Evolutionary conservation across 2,888 invertebrate genomes (phyloP), one percentile per base, ranked within the genome.

Genomic region (Leucophenga maculata): DNA sequence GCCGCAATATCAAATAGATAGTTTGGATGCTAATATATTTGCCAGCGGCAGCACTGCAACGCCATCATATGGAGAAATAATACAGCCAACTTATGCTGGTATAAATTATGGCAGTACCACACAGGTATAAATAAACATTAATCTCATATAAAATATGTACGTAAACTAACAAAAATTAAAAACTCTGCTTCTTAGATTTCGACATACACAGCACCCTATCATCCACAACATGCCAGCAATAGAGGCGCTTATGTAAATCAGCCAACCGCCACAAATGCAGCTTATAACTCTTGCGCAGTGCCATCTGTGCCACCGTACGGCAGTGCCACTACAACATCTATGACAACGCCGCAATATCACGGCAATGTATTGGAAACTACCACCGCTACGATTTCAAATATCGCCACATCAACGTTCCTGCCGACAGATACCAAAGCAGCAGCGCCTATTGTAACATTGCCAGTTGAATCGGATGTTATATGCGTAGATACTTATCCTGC

Each of bases 231-330:
- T n/a, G 55, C 59, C 6, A n/a, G 16, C 20, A 44, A 60, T 11
- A 18, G 16, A 54, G 13, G 31, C 31, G 26, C 60, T 46, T 82
- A 77, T 60, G n/a, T 32, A n/a, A 44, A 16, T 6, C 18, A 16
- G 55, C 39, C 66, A 20, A 16, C 39, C 60, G 13, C 60, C 18
- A 13, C 62, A 31, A 72, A 73, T 0, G 54, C 78, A 8, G 69
- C 78, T 22, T 86, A 76, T 16, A 86, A 85, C 60, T 86, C 86
- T 31, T 86, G 86, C 74, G 81, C 86, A 16, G 86, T 85, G 69
- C 86, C 86, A 9, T 86, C 86, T 59, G 78, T 76, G 54, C 86
- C 83, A 11, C 86, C 86, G 2, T 86, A 74, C 69, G 86, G 86
- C 3, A 79, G 78, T 71, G 86, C 86, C 6, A 86, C 86, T 55